Conservation (phyloP, 1,140 invertebrate species). For the Cyphomyrmex costatus region DNA sequence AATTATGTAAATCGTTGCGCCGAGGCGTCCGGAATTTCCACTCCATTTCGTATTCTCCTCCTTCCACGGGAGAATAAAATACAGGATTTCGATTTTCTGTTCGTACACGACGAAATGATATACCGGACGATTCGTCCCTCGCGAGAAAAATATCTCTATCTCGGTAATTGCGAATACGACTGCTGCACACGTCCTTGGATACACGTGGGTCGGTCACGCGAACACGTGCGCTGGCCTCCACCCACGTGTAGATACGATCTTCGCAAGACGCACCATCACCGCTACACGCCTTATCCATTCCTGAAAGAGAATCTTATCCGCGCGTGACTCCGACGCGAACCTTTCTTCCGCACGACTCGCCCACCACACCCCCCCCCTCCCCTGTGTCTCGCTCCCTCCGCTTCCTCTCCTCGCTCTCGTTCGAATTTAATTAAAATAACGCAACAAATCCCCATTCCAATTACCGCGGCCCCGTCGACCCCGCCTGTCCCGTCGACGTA, state of each 20-base stretch:
- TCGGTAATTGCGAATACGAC: conserved; percentile 5
- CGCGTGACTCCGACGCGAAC: conserved; percentile 15
- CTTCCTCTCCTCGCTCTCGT: conserved; percentile 18
- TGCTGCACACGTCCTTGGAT: background rate
- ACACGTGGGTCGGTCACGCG: conserved; percentile 18
- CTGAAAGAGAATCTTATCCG: conserved; percentile 53
- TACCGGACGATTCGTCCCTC: background rate
- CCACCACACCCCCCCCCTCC: background rate
- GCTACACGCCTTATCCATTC: conserved; percentile 27
- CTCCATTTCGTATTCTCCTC: background rate
- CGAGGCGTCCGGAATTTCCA: conserved; percentile 12
- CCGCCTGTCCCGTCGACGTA: conserved; percentile 29
- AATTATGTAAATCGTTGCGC: conserved; percentile 18
- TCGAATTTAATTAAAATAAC: conserved; percentile 77
- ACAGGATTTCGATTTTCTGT: conserved; percentile 1
- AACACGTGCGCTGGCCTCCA: background rate
- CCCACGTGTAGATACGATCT: conserved; percentile 28
- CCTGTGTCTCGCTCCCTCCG: background rate
- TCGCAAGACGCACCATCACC: background rate
- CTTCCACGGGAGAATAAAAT: background rate
- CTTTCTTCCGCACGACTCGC: background rate
- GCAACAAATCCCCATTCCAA: conserved; percentile 75
- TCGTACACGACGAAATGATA: conserved; percentile 23
- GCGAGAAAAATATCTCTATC: conserved; percentile 16
- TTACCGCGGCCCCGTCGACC: conserved; percentile 56